Evolutionary conservation across 2,888 invertebrate genomes (phyloP).

Genomic region (Conus canariensis): DNA sequence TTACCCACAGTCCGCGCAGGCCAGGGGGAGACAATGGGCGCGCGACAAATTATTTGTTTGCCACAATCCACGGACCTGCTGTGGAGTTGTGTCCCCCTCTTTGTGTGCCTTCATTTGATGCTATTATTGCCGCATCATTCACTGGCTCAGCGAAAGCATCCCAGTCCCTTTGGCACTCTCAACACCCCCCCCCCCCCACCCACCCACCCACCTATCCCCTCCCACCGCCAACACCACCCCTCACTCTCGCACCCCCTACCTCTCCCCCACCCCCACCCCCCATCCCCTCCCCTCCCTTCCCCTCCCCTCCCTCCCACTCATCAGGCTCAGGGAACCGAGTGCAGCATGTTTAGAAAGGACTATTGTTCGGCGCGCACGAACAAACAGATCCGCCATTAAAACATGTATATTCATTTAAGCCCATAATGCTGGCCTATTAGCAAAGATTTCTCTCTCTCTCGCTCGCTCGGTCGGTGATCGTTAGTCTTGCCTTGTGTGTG

Average conservation of each 20-base stretch:
- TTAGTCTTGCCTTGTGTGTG: conserved; percentile 7
- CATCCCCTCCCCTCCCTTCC: no score
- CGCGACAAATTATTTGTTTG: conserved; percentile 43
- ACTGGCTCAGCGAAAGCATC: background rate
- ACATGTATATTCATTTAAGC: conserved; percentile 45
- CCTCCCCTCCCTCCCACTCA: background rate
- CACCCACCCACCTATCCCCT: no score
- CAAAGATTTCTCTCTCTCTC: conserved; percentile 12
- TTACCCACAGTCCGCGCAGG: conserved; percentile 27
- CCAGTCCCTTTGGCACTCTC: background rate
- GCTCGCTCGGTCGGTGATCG: background rate
- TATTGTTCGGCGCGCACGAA: background rate
- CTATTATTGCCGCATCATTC: conserved; percentile 33
- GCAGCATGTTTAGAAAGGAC: conserved; percentile 23
- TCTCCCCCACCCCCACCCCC: no score
- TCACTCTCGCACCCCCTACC: no score
- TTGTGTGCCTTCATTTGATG: conserved; percentile 40
- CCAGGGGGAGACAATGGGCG: background rate
- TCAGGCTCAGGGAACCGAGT: conserved; percentile 15
- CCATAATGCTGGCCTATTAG: conserved; percentile 37
- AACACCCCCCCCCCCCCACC: no score
- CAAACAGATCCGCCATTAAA: conserved; percentile 29
- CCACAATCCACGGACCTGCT: conserved; percentile 35
- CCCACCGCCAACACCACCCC: no score
- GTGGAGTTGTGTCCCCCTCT: conserved; percentile 24